Conservation (phyloP, 2,797 vertebrate species). For the Hemibagrus guttatus region DNA sequence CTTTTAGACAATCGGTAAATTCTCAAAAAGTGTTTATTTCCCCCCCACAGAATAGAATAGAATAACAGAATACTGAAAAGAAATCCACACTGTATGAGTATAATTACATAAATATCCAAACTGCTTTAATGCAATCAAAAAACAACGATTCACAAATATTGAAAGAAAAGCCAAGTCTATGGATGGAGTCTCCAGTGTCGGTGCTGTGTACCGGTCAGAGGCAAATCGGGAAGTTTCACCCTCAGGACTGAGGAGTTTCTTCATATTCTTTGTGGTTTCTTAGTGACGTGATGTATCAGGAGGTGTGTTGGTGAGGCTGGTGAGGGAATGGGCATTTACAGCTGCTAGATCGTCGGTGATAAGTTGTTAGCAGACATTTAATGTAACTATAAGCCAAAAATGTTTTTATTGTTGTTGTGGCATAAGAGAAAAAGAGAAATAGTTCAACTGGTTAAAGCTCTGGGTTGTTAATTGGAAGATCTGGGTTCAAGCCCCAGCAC, state of each 20-base stretch:
- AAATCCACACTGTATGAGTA: background rate
- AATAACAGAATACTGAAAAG: background rate
- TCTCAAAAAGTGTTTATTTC: constrained; percentile 2
- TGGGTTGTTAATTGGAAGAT: too few species aligned
- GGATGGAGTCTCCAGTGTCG: background rate
- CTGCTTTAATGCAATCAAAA: background rate
- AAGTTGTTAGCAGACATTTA: too few species aligned
- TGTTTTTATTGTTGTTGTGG: too few species aligned
- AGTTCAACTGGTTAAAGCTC: too few species aligned
- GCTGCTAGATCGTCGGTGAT: too few species aligned
- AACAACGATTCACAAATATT: background rate
- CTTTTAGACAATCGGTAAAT: background rate
- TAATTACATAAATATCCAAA: background rate
- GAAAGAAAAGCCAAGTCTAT: background rate
- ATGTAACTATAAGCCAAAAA: too few species aligned
- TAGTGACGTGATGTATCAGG: too few species aligned
- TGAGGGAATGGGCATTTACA: background rate
- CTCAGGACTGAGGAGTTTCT: background rate
- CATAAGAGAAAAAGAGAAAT: too few species aligned
- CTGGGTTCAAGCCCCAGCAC: too few species aligned
- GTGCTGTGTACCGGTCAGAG: background rate
- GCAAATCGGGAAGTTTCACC: background rate
- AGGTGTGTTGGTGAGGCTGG: background rate
- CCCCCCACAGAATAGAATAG: background rate
- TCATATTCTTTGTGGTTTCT: background rate